Percentiles rank a stretch among this genome's conserved stretches.
phyloP scores from a whole-genome alignment of 1,140 invertebrate species.

The Asobara japonica region DNA sequence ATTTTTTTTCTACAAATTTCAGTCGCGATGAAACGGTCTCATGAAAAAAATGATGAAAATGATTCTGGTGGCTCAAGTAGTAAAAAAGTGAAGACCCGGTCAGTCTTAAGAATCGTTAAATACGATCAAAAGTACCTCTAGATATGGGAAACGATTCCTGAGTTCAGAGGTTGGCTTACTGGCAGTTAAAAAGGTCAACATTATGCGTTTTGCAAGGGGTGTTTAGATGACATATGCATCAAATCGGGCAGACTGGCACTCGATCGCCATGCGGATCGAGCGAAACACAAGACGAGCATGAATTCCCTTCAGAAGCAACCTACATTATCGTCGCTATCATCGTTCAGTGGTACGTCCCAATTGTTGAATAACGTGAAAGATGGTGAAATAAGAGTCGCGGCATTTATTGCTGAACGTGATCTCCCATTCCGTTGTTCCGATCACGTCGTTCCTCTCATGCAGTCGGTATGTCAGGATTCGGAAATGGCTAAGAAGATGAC shows the following conservation, averaged over 20 bases:
- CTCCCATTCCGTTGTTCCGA: constrained; percentile 28
- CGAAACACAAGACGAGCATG: background rate
- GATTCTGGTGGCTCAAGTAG: too few relatives aligned
- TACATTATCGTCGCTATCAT: background rate
- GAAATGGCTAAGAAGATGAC: constrained; percentile 34
- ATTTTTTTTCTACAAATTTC: too few relatives aligned
- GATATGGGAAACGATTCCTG: too few relatives aligned
- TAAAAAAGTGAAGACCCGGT: too few relatives aligned
- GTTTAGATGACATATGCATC: background rate
- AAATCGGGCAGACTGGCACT: background rate
- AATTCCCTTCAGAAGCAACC: background rate
- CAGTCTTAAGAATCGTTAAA: too few relatives aligned
- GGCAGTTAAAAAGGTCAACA: background rate
- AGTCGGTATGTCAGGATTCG: constrained; percentile 36
- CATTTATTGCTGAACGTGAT: constrained; percentile 36
- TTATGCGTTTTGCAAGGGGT: background rate
- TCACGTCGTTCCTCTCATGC: constrained; percentile 28
- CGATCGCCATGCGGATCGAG: background rate
- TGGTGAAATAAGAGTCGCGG: constrained; percentile 35
- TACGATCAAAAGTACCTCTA: too few relatives aligned
- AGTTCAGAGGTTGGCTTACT: too few relatives aligned
- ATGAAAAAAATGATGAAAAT: too few relatives aligned
- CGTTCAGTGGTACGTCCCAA: background rate
- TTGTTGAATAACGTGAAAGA: background rate
- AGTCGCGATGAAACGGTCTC: too few relatives aligned